Base-by-base conservation (phyloP, 2,888 invertebrate genomes). In the Drosophila birchii region DNA sequence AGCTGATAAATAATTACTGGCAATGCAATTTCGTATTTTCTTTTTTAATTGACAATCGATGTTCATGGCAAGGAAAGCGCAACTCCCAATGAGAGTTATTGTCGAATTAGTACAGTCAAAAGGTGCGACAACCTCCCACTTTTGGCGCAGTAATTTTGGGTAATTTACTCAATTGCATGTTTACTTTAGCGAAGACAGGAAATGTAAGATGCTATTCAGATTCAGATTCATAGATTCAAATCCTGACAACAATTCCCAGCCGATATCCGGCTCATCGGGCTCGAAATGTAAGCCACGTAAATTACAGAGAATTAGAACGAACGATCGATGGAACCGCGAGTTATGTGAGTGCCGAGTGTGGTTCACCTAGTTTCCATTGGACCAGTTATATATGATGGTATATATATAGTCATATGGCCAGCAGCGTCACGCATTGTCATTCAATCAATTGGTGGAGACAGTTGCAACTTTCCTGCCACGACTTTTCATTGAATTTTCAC, bases 401-500 rank as follows among this genome's bases (percentile, higher is more conserved):
- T 53, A 57, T 56, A 62, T 43, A 34, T 45, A 45, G 55, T 53
- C 36, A 32, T 32, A 36, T 49, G 51, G 55, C 61, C 44, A 39
- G 47, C 51, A 51, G 20, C 63, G 62, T 76, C 83, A 76, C 71
- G 69, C 62, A 85, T 88, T 85, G 84, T 88, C 84, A 88, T 83
- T 80, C 79, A 80, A 88, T 84, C 86, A 79, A 87, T 87, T 57
- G 73, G 23, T 0, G 58, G 58, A 78, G 72, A 61, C 77, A 71
- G 67, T 43, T 26, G 56, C 66, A 66, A 66, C 68, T 62, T 62
- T 62, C 62, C 49, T 58, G 32, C 41, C 57, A 45, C 86, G 71
- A 75, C 75, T 84, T 88, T 84, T 84, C 86, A 83, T 88, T 88
- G 79, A 81, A 88, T 84, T 84, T 84, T 85, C 88, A 85, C 84